Base-by-base conservation (phyloP, 2,797 vertebrate genomes). In the Manis pentadactyla region DNA sequence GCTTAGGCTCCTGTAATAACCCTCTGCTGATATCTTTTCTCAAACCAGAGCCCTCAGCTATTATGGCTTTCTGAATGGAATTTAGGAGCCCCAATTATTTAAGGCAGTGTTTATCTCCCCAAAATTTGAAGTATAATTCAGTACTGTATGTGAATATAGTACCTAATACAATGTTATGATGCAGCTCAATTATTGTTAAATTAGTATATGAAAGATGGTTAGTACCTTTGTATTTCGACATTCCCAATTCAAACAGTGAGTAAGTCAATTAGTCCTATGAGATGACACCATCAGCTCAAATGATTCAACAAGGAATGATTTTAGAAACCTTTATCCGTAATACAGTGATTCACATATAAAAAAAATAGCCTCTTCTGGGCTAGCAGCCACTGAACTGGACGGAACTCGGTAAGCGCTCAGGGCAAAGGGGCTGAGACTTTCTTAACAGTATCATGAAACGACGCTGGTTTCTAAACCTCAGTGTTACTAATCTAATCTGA, bases 381-480 rank as follows among this genome's bases (percentile, higher is more conserved):
- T 68, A 66, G 18, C 78, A 87, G 59, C 49, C 49, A 19, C 9
- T 75, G n/a, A 61, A 49, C 23, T 25, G 39, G 31, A 77, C 71
- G n/a, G n/a, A 87, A 82, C 18, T 57, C 31, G n/a, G 37, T 25
- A 82, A 68, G 17, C n/a, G 78, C 55, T 63, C 37, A 42, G 74
- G 69, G 59, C 31, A 63, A 94, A 88, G 23, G 57, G 34, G n/a
- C n/a, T 77, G 64, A 82, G 55, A 51, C 5, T 63, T 75, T 71
- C 55, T 90, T 53, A 77, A 71, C 4, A 6, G 96, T 81, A 97
- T 17, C 63, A 96, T 88, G 90, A 98, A 98, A 97, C 96, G 90
- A 37, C 71, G 78, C 71, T n/a, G 34, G 71, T 77, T 92, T 96
- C 73, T 88, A 97, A 93, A 81, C 29, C 53, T 84, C 25, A 87